phyloP scores from a whole-genome alignment of 2,888 invertebrate species.

The Camponotus fellah region DNA sequence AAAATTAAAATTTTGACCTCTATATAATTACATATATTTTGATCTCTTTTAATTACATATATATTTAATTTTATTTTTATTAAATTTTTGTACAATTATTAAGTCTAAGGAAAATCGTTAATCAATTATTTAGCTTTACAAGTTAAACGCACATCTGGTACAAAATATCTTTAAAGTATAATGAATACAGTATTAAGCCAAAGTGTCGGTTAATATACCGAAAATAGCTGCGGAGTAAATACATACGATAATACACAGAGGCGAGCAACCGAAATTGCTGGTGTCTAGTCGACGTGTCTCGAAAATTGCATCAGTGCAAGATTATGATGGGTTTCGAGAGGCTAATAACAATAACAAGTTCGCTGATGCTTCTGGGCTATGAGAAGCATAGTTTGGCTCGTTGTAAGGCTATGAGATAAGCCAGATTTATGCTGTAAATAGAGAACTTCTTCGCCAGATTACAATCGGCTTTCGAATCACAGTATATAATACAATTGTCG shows the following conservation, averaged over 20 bases:
- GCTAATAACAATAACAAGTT: slow-evolving; percentile 79
- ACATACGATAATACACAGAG: slow-evolving; percentile 57
- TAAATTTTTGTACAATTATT: not conserved
- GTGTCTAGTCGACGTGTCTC: slow-evolving; percentile 59
- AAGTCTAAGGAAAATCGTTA: not conserved
- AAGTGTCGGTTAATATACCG: slow-evolving; percentile 52
- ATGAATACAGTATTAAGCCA: slow-evolving; percentile 44
- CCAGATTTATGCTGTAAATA: slow-evolving; percentile 67
- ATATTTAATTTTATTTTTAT: not conserved
- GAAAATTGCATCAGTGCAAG: slow-evolving; percentile 69
- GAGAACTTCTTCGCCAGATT: slow-evolving; percentile 66
- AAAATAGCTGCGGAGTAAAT: slow-evolving; percentile 62
- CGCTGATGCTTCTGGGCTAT: slow-evolving; percentile 61
- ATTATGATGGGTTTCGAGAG: slow-evolving; percentile 73
- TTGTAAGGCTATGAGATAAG: slow-evolving; percentile 60
- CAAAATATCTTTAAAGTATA: slow-evolving; percentile 8
- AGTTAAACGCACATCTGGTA: not conserved
- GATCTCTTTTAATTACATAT: not conserved
- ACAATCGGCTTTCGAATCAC: slow-evolving; percentile 45
- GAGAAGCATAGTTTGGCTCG: slow-evolving; percentile 66
- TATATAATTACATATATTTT: not conserved
- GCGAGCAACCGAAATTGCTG: slow-evolving; percentile 62
- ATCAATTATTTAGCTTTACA: not conserved
- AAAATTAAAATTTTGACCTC: not conserved
- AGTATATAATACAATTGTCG: slow-evolving; percentile 26